Base-by-base conservation (phyloP, 2,888 invertebrate genomes). In the Salticus scenicus region DNA sequence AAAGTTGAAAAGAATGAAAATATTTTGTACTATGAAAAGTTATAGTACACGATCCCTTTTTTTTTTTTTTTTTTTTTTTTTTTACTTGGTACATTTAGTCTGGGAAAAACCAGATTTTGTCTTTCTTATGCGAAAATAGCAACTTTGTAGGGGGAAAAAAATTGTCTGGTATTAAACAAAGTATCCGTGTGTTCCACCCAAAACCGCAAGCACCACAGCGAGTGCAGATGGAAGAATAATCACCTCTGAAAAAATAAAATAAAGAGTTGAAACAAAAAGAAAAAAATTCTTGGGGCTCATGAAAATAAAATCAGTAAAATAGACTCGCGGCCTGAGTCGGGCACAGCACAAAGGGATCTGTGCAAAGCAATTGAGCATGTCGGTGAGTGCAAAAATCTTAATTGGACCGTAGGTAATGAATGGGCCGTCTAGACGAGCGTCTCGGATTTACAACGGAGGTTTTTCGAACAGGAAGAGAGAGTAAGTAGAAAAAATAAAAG, bases 401-500 rank as follows among this genome's bases (percentile, higher is more conserved):
- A 82, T 82, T 82, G 82, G 82, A 73, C 75, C 75, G 71, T 69
- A 82, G 82, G 82, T 82, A 82, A 82, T 82, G 82, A 82, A 82
- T 82, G 57, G 64, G 63, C n/a, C 20, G 82, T 82, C 82, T 82
- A 82, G 82, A 82, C 82, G 30, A 31, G 17, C 66, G 76, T 76
- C 76, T 75, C 63, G 31, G 51, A 30, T 27, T 10, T 28, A 28
- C 30, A 28, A 64, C 64, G 30, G 30, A 31, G 31, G 31, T 66
- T 66, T 57, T 57, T 57, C 24, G 24, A 57, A 57, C 57, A 57
- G 57, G 57, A 57, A 57, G 57, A 57, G 57, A 24, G 57, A 57
- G 5, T 5, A 24, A 57, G 20, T 4, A 57, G 7, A 24, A 24
- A 57, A 24, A 24, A 24, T 7, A 24, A 20, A 24, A 17, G 57